Conservation (phyloP, 2,113 vertebrate genomes). For the Oxyruncus cristatus region DNA sequence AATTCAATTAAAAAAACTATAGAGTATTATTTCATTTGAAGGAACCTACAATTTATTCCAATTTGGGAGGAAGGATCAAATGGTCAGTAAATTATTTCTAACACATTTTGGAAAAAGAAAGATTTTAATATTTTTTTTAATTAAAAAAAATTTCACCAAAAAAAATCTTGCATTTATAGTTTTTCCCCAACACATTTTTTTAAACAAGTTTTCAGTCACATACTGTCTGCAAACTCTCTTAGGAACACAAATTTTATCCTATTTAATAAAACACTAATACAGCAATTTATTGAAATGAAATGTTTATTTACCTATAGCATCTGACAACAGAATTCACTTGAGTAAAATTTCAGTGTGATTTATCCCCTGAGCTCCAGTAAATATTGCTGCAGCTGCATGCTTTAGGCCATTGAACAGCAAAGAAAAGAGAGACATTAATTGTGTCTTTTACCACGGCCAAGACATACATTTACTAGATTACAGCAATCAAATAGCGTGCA, state of each 20-base stretch:
- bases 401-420: not conserved
- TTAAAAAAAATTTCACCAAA: not conserved
- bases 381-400: not conserved
- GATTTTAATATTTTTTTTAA: not conserved
- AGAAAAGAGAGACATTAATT: constrained; percentile 23
- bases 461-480: constrained; percentile 19
- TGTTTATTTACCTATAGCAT: constrained; percentile 13
- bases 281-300: constrained; percentile 10
- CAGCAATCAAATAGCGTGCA: not conserved
- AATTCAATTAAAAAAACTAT: not conserved
- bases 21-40: not conserved
- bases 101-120: not conserved
- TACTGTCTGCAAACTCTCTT: not conserved
- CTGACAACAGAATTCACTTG: constrained; percentile 14
- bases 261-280: not conserved
- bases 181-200: not conserved
- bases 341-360: constrained; percentile 9
- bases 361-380: constrained; percentile 21
- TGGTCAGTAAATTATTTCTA: not conserved
- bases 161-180: accelerated
- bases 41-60: not conserved
- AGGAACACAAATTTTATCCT: not conserved
- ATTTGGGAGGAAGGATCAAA: not conserved
- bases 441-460: constrained; percentile 10
- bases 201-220: not conserved